Percentiles rank a stretch among this genome's conserved stretches.
Evolutionary conservation across 1,140 invertebrate genomes (phyloP).

Genomic region (Steinernema khuongi): DNA sequence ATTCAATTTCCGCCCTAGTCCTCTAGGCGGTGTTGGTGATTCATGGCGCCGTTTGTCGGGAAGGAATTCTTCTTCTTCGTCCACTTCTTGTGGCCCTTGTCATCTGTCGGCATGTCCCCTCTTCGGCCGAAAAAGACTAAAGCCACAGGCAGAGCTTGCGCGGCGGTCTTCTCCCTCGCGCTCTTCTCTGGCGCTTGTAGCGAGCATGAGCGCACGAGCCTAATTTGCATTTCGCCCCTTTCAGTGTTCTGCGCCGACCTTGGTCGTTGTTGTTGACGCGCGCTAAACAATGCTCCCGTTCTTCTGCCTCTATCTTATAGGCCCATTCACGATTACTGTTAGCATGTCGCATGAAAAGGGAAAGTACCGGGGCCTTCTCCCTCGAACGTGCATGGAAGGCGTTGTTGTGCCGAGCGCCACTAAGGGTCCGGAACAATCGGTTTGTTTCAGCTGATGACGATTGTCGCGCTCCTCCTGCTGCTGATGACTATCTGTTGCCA

Average conservation of each 20-base stretch:
- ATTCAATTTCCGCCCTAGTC: constrained; percentile 10
- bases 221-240: constrained; percentile 4
- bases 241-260: background rate
- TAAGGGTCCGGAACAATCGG: too few species aligned
- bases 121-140: too few species aligned
- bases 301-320: background rate
- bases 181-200: background rate
- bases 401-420: too few species aligned
- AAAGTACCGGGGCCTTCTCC: too few species aligned
- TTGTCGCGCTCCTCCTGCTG: background rate
- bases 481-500: constrained; percentile 4
- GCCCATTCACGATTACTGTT: too few species aligned
- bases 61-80: constrained; percentile 1
- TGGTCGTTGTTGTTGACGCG: constrained; percentile 10
- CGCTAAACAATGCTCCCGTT: constrained; percentile 5
- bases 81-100: background rate
- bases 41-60: constrained; percentile 5
- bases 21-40: background rate
- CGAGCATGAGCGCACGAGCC: background rate
- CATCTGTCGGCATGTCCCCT: constrained; percentile 6
- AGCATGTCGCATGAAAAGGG: too few species aligned
- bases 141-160: background rate
- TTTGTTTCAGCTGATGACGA: too few species aligned
- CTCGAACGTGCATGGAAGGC: too few species aligned
- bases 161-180: background rate